Evolutionary conservation across 37 sponge, comb jelly and placozoan genomes (phyloP), one percentile per base, ranked within the genome.

Genomic region (Petrosia ficiformis): DNA sequence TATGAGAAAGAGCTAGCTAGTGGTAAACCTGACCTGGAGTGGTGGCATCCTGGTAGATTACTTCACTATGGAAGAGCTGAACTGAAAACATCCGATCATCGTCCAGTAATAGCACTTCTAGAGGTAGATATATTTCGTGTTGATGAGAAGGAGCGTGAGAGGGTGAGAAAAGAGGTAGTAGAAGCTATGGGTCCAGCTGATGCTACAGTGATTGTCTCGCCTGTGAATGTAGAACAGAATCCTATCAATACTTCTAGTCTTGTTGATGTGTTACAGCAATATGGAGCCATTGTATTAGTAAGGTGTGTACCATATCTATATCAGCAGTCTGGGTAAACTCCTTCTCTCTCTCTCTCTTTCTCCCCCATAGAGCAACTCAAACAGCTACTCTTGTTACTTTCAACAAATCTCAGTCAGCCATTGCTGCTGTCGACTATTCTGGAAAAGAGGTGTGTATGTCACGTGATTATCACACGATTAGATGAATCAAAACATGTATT

Each of bases 51-150:
- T 4, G 99, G 99, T 0, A 81, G 65, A 14, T 84, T 96, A 26
- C 77, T 93, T 59, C 96, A 67, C 77, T 99, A 99, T 78, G 90
- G 89, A 31, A 87, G 97, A 35, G 90, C 94, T 19, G 99, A 99
- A 67, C 75, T 99, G 57, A 99, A 99, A 85, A 91, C 93, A 31
- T 99, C 99, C 21, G 99, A 99, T 82, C 99, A 99, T 90, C 80
- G 99, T 44, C 97, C 97, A 28, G 97, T 96, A 42, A 31, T 93
- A n/a, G 97, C 91, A 22, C 73, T 93, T 8, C 31, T 96, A 35
- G 92, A 97, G 41, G 79, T 97, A 28, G 92, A 97, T 26, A 67
- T 97, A 0, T 74, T 84, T 30, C 41, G 73, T 41, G 85, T 96
- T 22, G 73, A 87, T 56, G 22, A 38, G n/a, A 31, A 57, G 3